Evolutionary conservation across 2,888 invertebrate species (phyloP).

Genomic region (Osmoderma eremita): DNA sequence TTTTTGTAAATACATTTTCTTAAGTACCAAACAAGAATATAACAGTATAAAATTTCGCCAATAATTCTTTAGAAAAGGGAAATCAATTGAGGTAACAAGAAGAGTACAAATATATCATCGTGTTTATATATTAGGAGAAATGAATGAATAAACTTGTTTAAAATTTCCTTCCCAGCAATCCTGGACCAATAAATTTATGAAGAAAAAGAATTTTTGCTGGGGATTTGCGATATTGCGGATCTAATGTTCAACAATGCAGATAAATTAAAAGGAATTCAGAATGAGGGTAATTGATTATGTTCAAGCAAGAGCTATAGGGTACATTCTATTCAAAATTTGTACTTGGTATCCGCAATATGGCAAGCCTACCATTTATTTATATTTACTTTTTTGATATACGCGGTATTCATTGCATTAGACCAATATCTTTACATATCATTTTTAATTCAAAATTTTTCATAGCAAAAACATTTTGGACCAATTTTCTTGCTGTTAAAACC

Average conservation of each 20-base stretch:
- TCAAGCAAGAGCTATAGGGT: not conserved
- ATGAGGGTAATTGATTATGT: too few species aligned
- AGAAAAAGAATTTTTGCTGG: too few species aligned
- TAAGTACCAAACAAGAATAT: slow-evolving; percentile 16
- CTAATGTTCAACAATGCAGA: slow-evolving; percentile 7
- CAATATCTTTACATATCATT: slow-evolving; percentile 56
- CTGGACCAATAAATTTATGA: slow-evolving; percentile 37
- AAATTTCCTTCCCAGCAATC: slow-evolving; percentile 8
- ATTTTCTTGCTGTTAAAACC: slow-evolving; percentile 4
- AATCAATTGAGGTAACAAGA: too few species aligned
- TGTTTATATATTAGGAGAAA: not conserved
- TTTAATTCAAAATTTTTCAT: slow-evolving; percentile 45
- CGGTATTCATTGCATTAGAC: slow-evolving; percentile 47
- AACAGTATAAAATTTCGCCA: slow-evolving; percentile 60
- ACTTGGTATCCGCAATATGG: too few species aligned
- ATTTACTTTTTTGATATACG: not conserved
- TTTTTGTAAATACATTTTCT: slow-evolving; percentile 46
- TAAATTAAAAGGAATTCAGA: slow-evolving; percentile 31
- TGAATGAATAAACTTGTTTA: too few species aligned
- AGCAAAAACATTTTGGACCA: slow-evolving; percentile 38
- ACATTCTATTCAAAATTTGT: not conserved
- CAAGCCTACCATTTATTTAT: not conserved
- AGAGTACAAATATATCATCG: slow-evolving; percentile 19
- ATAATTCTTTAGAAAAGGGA: slow-evolving; percentile 54
- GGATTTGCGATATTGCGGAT: too few species aligned